A percentile compares a stretch with the other conserved stretches of the same genome.
Conservation (phyloP, 2,888 invertebrate genomes). For the Lasioglossum marginatum region DNA sequence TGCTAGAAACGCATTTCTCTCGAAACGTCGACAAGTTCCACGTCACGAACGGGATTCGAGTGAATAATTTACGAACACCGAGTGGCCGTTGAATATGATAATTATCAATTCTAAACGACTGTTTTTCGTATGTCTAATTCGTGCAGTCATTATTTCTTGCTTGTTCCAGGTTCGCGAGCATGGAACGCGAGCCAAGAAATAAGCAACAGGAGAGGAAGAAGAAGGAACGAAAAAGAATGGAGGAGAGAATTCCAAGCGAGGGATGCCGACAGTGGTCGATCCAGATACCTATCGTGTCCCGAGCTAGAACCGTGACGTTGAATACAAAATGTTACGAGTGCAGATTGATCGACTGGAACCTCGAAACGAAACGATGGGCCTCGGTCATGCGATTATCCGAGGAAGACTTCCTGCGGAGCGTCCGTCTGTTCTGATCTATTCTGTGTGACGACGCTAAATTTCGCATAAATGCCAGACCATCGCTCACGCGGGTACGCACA, state of each 20-base stretch:
- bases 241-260: neutral
- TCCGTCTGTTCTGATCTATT: neutral
- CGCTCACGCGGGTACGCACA: constrained; percentile 19
- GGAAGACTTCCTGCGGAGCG: constrained; percentile 34
- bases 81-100: neutral
- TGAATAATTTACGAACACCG: neutral
- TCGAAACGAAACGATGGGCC: constrained; percentile 33
- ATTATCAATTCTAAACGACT: neutral
- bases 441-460: constrained; percentile 23
- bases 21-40: neutral
- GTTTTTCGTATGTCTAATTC: neutral
- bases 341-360: constrained; percentile 46
- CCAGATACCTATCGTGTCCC: constrained; percentile 42
- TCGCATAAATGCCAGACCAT: constrained; percentile 22
- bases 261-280: constrained; percentile 14
- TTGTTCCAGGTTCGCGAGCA: neutral
- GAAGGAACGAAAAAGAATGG: neutral
- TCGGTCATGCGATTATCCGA: constrained; percentile 41
- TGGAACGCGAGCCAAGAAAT: neutral
- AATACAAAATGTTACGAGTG: constrained; percentile 8
- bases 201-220: neutral
- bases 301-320: constrained; percentile 18
- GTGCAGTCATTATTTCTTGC: neutral
- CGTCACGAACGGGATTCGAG: neutral
- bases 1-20: neutral